phyloP scores from a whole-genome alignment of 2,888 invertebrate genomes.

The Ochropacha duplaris region DNA sequence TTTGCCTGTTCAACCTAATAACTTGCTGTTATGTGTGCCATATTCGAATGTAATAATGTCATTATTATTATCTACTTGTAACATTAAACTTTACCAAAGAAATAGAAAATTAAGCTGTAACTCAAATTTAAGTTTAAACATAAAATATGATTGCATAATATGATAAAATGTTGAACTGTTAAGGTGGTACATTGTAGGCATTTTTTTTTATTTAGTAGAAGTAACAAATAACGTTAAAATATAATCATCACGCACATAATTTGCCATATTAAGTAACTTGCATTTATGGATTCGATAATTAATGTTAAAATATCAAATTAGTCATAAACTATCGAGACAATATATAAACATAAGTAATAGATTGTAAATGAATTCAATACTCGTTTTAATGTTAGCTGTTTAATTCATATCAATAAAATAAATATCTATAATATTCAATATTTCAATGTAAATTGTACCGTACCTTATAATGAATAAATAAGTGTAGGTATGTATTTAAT shows the following conservation, averaged over 20 bases:
- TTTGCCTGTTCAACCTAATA: not conserved
- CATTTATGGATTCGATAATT: constrained; percentile 14
- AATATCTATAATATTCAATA: not conserved
- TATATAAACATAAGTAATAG: constrained; percentile 52
- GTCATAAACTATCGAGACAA: constrained; percentile 67
- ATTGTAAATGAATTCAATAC: constrained; percentile 29
- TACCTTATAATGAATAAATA: not conserved
- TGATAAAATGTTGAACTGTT: no score
- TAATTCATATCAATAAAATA: constrained; percentile 11
- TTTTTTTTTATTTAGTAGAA: no score
- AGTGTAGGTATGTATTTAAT: not conserved
- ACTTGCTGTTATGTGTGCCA: not conserved
- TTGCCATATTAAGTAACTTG: constrained; percentile 3
- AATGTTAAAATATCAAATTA: constrained; percentile 37
- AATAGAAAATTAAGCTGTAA: constrained; percentile 1
- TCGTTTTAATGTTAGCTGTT: constrained; percentile 28
- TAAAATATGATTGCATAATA: no score
- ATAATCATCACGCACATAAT: constrained; percentile 6
- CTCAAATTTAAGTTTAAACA: no score
- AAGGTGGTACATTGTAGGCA: no score
- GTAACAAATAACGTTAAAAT: not conserved
- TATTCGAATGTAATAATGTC: not conserved
- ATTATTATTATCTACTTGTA: not conserved
- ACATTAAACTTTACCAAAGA: constrained; percentile 26
- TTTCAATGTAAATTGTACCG: not conserved